Evolutionary conservation across 2,888 invertebrate genomes (phyloP).

Genomic region (Eupithecia inturbata): DNA sequence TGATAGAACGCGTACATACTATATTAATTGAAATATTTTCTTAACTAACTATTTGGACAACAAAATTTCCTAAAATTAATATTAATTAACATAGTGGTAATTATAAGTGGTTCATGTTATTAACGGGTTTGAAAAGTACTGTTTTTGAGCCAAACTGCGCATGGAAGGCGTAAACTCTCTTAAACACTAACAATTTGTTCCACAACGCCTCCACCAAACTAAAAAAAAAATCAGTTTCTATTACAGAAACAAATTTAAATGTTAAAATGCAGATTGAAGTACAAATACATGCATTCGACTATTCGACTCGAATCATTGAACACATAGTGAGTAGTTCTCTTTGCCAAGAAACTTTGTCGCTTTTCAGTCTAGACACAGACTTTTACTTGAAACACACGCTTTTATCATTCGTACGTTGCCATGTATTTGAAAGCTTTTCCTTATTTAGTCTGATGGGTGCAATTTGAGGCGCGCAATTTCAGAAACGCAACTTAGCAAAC

Average conservation of each 20-base stretch:
- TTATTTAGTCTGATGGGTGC: constrained; percentile 8
- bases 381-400: constrained; percentile 25
- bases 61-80: no score
- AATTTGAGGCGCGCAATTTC: neutral
- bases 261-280: neutral
- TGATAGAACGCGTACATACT: no score
- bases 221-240: neutral
- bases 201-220: neutral
- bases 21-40: no score
- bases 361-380: constrained; percentile 32
- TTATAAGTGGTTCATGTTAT: no score
- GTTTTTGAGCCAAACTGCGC: no score
- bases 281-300: constrained; percentile 4
- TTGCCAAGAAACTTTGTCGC: constrained; percentile 33
- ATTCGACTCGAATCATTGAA: constrained; percentile 18
- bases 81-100: no score
- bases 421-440: constrained; percentile 19
- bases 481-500: neutral
- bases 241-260: neutral
- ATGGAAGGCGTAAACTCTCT: no score
- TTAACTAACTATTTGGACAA: no score
- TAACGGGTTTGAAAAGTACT: no score
- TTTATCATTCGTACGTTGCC: constrained; percentile 16
- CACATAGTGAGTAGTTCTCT: constrained; percentile 1
- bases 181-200: no score